Evolutionary conservation across 2,113 vertebrate genomes (phyloP), one percentile per base, ranked within the genome.

Genomic region (Phylloscopus trochiloides): DNA sequence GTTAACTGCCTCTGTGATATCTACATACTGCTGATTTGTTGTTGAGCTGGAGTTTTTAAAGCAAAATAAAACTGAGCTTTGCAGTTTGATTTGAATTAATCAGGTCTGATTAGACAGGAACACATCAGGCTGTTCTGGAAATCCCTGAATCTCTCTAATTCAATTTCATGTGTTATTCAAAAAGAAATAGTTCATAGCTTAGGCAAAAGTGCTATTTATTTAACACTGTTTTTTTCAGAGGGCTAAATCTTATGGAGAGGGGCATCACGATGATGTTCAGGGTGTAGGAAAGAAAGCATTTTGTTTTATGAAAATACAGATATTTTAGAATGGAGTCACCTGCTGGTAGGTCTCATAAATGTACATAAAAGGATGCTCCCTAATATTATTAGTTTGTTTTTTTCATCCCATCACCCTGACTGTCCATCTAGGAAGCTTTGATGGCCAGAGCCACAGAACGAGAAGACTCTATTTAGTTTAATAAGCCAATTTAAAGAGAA

Each of bases 401-500:
- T 86, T 89, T 29, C 12, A 73, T 68, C 55, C 68, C 68, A 40
- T 75, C 78, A 57, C 40, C 28, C 77, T 55, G 65, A 55, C 76
- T 48, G 80, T 94, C 96, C 92, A 84, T 97, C 88, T 87, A 75
- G 70, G 40, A 91, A 91, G 74, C 80, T 94, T 62, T 96, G 90
- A 97, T 68, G 81, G 92, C 95, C 95, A 94, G 84, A 96, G 59
- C 94, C 93, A 96, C 92, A 79, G 90, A 97, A 96, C 55, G 95
- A 97, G 96, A 96, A 79, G 76, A 65, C 71, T 75, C n/a, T 90
- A 92, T 97, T 98, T 97, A 97, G 92, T 94, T 95, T 97, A 95
- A 97, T 91, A 97, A 97, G 80, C 77, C 87, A 95, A 90, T 96
- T 91, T 96, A 82, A 98, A 97, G 94, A 97, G 93, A 97, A 97